Base-by-base conservation (phyloP, 2,888 invertebrate genomes). In the Thymelicus lineola region DNA sequence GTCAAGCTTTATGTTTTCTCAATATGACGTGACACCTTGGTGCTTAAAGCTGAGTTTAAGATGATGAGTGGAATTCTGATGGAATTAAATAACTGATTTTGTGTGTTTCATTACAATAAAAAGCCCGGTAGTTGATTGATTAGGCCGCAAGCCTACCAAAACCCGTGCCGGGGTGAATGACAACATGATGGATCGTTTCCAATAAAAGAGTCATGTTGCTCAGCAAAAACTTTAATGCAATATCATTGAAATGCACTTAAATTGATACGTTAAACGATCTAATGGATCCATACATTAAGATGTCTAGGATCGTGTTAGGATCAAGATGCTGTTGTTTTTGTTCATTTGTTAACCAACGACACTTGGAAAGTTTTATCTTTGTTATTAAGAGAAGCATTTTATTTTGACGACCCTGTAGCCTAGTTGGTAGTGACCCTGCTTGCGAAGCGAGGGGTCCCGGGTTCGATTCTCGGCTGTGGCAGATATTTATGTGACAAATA, bases 241-340 rank as follows among this genome's bases (percentile, higher is more conserved):
- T 28, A 46, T 55, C 28, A 55, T 20, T 50, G 36, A 60, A 45
- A 50, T 3, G 10, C n/a, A 60, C 53, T 38, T 38, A 28, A 50
- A 61, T 67, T 45, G 67, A 67, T 60, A 67, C 61, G 50, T 67
- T 53, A 67, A 61, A 60, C 53, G 61, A 14, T 59, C 60, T 42
- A 53, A 61, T 55, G 38, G 61, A 61, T 61, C 20, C 5, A 59
- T 67, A 42, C 61, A 67, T 67, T 61, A 67, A 67, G 61, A 53
- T 61, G 67, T 61, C 67, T 61, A 55, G 38, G 35, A 57, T 28
- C 57, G 42, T 60, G 53, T 61, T 53, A 45, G 42, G 38, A 42
- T 60, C 17, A 53, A 35, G 42, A 60, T 67, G 60, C 61, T 36
- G 35, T 57, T 57, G 57, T n/a, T 57, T 57, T 14, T 57, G 12